Percentiles rank a stretch among this genome's conserved stretches.
phyloP scores from a whole-genome alignment of 2,888 invertebrate species.

The Hydriomena furcata region DNA sequence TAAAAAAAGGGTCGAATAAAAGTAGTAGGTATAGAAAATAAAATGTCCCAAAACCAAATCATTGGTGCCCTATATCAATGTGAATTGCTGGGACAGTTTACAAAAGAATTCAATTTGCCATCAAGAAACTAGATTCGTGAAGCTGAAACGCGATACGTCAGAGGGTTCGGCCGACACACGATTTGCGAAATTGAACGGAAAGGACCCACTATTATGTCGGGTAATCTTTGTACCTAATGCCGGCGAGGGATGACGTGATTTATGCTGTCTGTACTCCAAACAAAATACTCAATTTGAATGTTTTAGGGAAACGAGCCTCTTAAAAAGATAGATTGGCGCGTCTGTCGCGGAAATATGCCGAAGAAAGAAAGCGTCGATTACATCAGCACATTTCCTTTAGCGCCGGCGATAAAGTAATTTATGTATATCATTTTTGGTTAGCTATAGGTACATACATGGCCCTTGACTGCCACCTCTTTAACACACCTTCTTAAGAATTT shows the following conservation, averaged over 20 bases:
- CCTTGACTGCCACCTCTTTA: too few species aligned
- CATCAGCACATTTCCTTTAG: constrained; percentile 14
- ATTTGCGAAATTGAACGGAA: constrained; percentile 69
- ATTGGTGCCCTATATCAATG: constrained; percentile 26
- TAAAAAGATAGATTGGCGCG: constrained; percentile 32
- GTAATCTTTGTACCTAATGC: constrained; percentile 58
- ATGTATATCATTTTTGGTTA: constrained; percentile 8
- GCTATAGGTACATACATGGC: too few species aligned
- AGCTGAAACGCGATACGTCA: constrained; percentile 58
- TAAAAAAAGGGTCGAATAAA: not conserved
- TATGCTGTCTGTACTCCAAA: constrained; percentile 36
- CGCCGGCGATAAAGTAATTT: constrained; percentile 13
- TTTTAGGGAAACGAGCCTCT: constrained; percentile 31
- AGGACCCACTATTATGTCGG: constrained; percentile 59
- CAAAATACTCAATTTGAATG: constrained; percentile 39
- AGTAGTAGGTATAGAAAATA: not conserved
- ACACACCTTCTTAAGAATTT: too few species aligned
- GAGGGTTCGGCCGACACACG: constrained; percentile 48
- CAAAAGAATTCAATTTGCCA: constrained; percentile 61
- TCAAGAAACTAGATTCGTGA: constrained; percentile 51
- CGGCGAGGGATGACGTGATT: constrained; percentile 40
- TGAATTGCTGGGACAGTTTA: constrained; percentile 38
- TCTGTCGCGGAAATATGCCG: constrained; percentile 29
- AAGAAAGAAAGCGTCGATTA: constrained; percentile 16
- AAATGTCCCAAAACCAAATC: constrained; percentile 10